phyloP scores from a whole-genome alignment of 2,113 vertebrate genomes.

The Lichenostomus cassidix region DNA sequence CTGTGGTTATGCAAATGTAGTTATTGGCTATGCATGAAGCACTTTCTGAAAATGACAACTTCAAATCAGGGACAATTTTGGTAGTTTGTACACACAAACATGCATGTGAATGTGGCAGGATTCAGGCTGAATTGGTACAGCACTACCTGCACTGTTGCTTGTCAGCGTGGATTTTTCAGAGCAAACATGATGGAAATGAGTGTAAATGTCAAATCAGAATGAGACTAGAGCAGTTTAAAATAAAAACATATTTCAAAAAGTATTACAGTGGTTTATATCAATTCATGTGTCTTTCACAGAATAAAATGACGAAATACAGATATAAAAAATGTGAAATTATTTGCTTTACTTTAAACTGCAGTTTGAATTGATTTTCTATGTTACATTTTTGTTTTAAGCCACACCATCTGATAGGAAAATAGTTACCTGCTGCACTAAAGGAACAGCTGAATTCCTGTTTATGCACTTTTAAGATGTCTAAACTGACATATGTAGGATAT shows the following conservation, averaged over 20 bases:
- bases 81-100: not conserved
- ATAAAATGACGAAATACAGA: not conserved
- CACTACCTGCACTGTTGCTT: not conserved
- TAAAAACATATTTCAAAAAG: not conserved
- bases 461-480: not conserved
- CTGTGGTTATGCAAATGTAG: not conserved
- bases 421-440: not conserved
- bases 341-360: not conserved
- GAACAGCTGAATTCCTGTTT: not conserved
- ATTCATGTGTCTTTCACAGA: not conserved
- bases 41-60: not conserved
- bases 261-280: not conserved
- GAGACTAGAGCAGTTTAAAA: not conserved
- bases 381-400: not conserved
- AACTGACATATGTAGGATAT: rapidly evolving
- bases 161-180: not conserved
- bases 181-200: not conserved
- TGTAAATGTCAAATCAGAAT: not conserved
- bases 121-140: not conserved
- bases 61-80: not conserved
- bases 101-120: not conserved
- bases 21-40: not conserved
- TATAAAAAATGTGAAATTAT: not conserved
- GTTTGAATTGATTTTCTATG: not conserved
- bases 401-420: not conserved